Conservation (phyloP, 2,113 vertebrate species). For the Sclerurus mexicanus region DNA sequence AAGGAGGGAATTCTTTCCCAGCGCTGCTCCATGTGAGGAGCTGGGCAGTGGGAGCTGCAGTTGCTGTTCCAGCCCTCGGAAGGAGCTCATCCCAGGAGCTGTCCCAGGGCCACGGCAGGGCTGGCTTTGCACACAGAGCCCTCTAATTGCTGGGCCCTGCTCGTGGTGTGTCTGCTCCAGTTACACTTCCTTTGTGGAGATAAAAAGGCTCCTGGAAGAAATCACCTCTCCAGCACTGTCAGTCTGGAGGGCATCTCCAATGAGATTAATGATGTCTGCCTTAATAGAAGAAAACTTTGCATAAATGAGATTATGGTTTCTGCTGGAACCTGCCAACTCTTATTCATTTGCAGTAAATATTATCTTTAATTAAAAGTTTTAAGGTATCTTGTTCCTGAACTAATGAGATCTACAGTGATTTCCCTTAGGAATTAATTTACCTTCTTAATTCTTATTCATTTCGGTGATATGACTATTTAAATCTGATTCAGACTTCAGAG, state of each 20-base stretch:
- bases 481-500: conserved; percentile 47
- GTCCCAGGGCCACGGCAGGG: conserved; percentile 16
- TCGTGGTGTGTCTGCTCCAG: conserved; percentile 62
- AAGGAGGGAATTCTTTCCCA: neutral
- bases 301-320: conserved; percentile 73
- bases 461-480: conserved; percentile 65
- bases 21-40: neutral
- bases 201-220: conserved; percentile 68
- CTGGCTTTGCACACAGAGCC: conserved; percentile 50
- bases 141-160: conserved; percentile 72
- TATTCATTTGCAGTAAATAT: conserved; percentile 81
- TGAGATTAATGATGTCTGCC: conserved; percentile 77
- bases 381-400: conserved; percentile 75
- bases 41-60: neutral
- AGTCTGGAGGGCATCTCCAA: conserved; percentile 73
- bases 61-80: neutral
- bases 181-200: conserved; percentile 70
- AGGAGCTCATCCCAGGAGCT: neutral
- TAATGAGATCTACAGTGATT: conserved; percentile 82
- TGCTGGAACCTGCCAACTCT: conserved; percentile 76
- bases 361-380: conserved; percentile 86
- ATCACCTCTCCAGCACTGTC: conserved; percentile 49
- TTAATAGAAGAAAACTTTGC: conserved; percentile 71
- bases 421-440: conserved; percentile 82
- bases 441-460: conserved; percentile 75